Base-by-base conservation (phyloP, 2,113 vertebrate genomes). In the Archilochus colubris region DNA sequence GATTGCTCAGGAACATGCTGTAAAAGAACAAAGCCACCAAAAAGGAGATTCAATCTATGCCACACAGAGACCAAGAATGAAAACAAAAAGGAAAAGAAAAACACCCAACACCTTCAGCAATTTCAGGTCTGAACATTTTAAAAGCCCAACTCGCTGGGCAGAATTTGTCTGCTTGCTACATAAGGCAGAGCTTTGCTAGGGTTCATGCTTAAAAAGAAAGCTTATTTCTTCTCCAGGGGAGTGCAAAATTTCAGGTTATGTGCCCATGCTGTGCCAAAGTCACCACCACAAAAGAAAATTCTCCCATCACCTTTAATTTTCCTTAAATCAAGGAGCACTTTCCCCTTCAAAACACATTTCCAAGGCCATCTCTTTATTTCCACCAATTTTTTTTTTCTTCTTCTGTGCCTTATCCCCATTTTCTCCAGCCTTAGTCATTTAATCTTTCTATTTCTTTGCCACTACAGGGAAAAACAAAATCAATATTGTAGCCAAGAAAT, bases 401-500 rank as follows among this genome's bases (percentile, higher is more conserved):
- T 85, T 44, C 62, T 55, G 23, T 86, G 43, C 76, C 25, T 83
- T 57, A 50, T 3, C 59, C 28, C 2, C 4, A 16, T 85, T 88
- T 78, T 59, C 62, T 75, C 82, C 75, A 82, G 82, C 53, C 38
- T 0, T 15, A 18, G 31, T 19, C 62, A 82, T 72, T 86, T 72
- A 86, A 94, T 80, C 50, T 75, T 79, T 82, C 54, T 62, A 53
- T 58, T 87, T 69, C 75, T 88, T 70, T 63, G 92, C 63, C 58
- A 61, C 54, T 12, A 21, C 0, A 0, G 58, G 80, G 58, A 82
- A 72, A 92, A 73, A 7, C 68, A 38, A 77, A 84, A 89, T 86
- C 77, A 51, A 94, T 94, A 62, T 1, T 33, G 76, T 21, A 70
- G 91, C 78, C 64, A 84, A 90, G 86, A 87, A 81, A 87, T 66